Evolutionary conservation across 2,888 invertebrate species (phyloP).

Genomic region (Hirtodrosophila duncani): DNA sequence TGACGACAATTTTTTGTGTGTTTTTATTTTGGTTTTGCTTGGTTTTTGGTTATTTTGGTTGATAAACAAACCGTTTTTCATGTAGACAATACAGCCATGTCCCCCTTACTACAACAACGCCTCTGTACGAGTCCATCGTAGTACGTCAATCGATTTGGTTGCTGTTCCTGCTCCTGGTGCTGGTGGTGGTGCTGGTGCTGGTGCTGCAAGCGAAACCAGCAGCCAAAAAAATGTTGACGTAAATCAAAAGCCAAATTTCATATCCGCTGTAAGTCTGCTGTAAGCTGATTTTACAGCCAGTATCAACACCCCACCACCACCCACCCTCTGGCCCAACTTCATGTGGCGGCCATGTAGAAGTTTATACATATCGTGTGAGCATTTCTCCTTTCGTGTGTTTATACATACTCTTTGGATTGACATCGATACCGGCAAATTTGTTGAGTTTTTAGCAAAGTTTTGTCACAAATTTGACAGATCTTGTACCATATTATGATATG

Average conservation of each 20-base stretch:
- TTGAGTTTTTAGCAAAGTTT: too few species aligned
- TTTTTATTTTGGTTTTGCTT: too few species aligned
- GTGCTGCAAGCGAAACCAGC: constrained; percentile 24
- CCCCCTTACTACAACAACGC: constrained; percentile 11
- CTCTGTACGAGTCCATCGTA: constrained; percentile 17
- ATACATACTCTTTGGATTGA: too few species aligned
- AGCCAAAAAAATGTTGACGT: constrained; percentile 46
- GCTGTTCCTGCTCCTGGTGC: too few species aligned
- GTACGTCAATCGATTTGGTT: constrained; percentile 67
- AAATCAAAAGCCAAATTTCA: constrained; percentile 71
- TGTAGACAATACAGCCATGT: constrained; percentile 33
- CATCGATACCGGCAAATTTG: too few species aligned
- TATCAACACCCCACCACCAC: constrained; percentile 8
- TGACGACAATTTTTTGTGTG: constrained; percentile 14
- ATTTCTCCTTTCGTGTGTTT: too few species aligned
- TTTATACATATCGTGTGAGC: too few species aligned
- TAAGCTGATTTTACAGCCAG: constrained; percentile 58
- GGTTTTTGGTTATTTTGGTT: constrained; percentile 51
- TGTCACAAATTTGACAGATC: too few species aligned
- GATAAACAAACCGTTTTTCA: constrained; percentile 69
- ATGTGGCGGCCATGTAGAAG: too few species aligned
- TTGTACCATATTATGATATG: too few species aligned
- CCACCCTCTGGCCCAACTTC: background rate
- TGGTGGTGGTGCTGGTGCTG: too few species aligned
- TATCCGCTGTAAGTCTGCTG: constrained; percentile 73